These are phyloP conservation scores for Tenodera sinensis DNA, from an alignment of 2,888 invertebrate species.

Conservation along the genomic window DNA sequence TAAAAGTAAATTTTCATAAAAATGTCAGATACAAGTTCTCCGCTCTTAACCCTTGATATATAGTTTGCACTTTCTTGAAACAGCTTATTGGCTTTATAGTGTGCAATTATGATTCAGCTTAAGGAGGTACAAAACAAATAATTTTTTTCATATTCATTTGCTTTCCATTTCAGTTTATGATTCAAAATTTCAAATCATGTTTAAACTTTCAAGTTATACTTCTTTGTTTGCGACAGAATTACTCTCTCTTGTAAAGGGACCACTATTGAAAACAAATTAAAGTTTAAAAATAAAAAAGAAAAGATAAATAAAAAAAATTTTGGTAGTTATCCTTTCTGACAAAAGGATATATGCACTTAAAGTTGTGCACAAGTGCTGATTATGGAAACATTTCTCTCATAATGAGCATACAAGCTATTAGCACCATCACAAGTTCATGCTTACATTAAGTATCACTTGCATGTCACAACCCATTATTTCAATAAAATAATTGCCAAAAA, in stretches of 20 bases:
- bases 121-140: not conserved
- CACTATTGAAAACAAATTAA: not conserved
- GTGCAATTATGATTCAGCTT: not conserved
- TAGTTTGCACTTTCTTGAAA: not conserved
- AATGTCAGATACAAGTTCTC: too few relatives aligned
- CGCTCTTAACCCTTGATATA: not conserved
- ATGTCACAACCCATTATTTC: not conserved
- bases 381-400: not conserved
- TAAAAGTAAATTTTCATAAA: too few relatives aligned
- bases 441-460: not conserved
- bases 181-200: too few relatives aligned
- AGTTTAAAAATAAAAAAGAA: too few relatives aligned
- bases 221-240: not conserved
- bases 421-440: not conserved
- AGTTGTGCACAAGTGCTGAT: not conserved
- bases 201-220: not conserved
- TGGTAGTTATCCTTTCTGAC: too few relatives aligned
- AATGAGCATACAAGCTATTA: not conserved
- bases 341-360: not conserved
- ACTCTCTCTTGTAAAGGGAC: not conserved
- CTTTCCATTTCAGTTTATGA: too few relatives aligned
- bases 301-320: too few relatives aligned
- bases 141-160: not conserved
- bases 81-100: not conserved
- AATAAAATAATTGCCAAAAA: not conserved